phyloP scores from a whole-genome alignment of 1,140 invertebrate species.

The Cotesia typhae region DNA sequence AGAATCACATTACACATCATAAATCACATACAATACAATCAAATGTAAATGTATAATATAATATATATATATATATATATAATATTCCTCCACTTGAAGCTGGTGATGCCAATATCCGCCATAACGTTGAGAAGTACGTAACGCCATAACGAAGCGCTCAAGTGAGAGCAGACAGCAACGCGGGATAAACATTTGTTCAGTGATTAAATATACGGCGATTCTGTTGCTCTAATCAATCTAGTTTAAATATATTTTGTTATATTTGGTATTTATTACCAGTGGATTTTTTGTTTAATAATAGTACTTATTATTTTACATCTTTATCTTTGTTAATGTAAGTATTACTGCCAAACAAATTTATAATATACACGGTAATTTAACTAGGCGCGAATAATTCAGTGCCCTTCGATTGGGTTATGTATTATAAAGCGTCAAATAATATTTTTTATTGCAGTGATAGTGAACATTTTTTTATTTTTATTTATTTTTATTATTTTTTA shows the following conservation, averaged over 20 bases:
- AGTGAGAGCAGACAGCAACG: slow-evolving; percentile 23
- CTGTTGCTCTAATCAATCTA: no score
- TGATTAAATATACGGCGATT: neutral
- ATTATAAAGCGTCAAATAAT: neutral
- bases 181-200: slow-evolving; percentile 29
- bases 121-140: slow-evolving; percentile 25
- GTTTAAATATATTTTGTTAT: neutral
- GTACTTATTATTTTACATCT: neutral
- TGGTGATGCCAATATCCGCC: slow-evolving; percentile 25
- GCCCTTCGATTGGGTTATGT: slow-evolving; percentile 1
- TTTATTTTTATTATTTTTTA: no score
- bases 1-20: no score
- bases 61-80: neutral
- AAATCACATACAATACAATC: no score
- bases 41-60: neutral
- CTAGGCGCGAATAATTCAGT: no score
- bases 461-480: no score
- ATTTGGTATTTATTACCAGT: neutral
- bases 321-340: no score
- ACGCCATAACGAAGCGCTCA: slow-evolving; percentile 17
- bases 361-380: no score
- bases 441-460: neutral
- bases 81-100: slow-evolving; percentile 19
- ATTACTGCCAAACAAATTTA: no score
- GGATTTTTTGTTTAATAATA: neutral